Evolutionary conservation across 2,888 invertebrate species (phyloP).

Genomic region (Frankliniella intonsa): DNA sequence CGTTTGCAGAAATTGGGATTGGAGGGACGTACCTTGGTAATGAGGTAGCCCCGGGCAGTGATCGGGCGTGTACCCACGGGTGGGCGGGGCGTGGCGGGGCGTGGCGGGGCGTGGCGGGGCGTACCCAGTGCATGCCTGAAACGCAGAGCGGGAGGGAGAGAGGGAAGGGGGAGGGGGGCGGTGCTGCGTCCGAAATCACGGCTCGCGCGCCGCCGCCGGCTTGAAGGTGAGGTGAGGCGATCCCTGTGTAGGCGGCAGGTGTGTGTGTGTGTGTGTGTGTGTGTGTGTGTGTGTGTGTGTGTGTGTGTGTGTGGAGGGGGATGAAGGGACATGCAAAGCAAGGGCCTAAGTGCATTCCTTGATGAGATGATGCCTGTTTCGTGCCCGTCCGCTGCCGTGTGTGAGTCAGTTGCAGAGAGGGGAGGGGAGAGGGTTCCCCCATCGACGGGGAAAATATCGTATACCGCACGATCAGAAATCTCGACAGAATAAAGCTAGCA

Average conservation of each 20-base stretch:
- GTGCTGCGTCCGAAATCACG: too few species aligned
- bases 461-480: too few species aligned
- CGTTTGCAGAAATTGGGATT: conserved; percentile 6
- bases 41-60: not conserved
- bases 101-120: not conserved
- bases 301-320: not conserved
- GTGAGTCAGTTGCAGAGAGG: not conserved
- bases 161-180: too few species aligned
- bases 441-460: too few species aligned
- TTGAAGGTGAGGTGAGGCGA: too few species aligned
- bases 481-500: too few species aligned
- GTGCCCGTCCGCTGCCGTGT: not conserved
- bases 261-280: too few species aligned
- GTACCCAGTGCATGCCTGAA: conserved; percentile 1
- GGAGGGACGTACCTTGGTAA: not conserved
- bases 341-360: conserved; percentile 1
- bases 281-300: too few species aligned
- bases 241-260: too few species aligned
- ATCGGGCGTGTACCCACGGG: not conserved
- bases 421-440: too few species aligned
- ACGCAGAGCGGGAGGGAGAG: not conserved
- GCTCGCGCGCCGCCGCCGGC: too few species aligned
- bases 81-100: too few species aligned
- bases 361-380: not conserved
- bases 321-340: not conserved